phyloP scores from a whole-genome alignment of 2,113 vertebrate species.

The Pelecanoides urinatrix region DNA sequence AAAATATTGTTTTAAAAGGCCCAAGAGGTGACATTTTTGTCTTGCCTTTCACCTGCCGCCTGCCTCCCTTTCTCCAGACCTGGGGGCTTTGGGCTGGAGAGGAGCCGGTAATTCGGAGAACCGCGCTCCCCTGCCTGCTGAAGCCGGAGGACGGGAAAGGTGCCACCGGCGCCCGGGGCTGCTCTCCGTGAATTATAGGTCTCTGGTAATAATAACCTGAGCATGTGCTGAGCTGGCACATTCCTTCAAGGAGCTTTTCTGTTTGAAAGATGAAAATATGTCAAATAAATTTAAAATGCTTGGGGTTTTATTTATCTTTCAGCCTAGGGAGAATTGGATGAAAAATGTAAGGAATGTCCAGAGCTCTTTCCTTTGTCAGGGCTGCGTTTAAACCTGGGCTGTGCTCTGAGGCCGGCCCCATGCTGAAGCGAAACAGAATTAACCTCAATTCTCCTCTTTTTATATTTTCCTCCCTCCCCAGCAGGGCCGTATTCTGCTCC shows the following conservation, averaged over 20 bases:
- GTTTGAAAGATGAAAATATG: not conserved
- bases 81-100: not conserved
- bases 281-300: not conserved
- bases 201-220: not conserved
- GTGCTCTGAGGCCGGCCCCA: not conserved
- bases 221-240: not conserved
- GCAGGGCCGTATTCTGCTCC: not conserved
- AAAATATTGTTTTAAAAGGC: not conserved
- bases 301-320: not conserved
- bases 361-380: not conserved
- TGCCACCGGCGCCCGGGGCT: not conserved
- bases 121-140: not conserved
- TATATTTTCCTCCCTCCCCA: fast-evolving
- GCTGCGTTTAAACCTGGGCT: fast-evolving
- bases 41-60: not conserved
- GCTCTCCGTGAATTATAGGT: not conserved
- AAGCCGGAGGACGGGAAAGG: not conserved
- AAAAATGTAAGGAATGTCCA: not conserved
- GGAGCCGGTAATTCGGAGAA: not conserved
- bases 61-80: not conserved
- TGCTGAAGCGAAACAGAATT: not conserved
- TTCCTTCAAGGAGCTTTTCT: slow-evolving; percentile 25
- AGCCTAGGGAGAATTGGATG: not conserved
- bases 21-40: not conserved
- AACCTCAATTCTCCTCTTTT: not conserved